Conservation (phyloP, 2,888 invertebrate genomes). For the Xylophagus ater region DNA sequence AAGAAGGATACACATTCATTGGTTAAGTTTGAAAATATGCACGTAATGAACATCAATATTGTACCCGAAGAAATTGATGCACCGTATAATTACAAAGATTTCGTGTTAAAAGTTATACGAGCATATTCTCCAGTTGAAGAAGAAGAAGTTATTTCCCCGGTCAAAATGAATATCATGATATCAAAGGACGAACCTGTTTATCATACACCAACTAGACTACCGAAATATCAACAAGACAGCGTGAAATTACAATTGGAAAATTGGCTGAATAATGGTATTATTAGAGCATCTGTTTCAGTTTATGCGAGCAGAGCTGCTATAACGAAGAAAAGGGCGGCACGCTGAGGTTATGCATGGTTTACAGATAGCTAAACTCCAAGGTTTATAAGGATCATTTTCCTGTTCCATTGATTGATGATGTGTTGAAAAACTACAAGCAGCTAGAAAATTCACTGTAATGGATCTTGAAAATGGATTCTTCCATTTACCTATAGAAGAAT, state of each 20-base stretch:
- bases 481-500: conserved; percentile 12
- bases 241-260: conserved; percentile 8
- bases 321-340: conserved; percentile 12
- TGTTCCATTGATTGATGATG: conserved; percentile 15
- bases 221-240: no score
- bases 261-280: conserved; percentile 5
- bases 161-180: no score
- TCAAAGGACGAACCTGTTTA: no score
- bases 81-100: no score
- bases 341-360: conserved; percentile 12
- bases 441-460: conserved; percentile 11
- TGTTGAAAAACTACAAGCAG: conserved; percentile 3
- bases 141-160: no score
- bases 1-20: no score
- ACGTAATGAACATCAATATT: no score
- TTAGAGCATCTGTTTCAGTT: background rate
- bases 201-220: no score
- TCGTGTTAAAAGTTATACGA: no score
- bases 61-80: no score
- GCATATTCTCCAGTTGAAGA: no score
- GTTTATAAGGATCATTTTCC: conserved; percentile 13
- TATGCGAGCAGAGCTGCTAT: conserved; percentile 9
- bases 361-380: conserved; percentile 12
- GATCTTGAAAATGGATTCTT: conserved; percentile 16
- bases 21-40: no score